Evolutionary conservation across 2,888 invertebrate species (phyloP).

Genomic region (Mimumesa dahlbomi): DNA sequence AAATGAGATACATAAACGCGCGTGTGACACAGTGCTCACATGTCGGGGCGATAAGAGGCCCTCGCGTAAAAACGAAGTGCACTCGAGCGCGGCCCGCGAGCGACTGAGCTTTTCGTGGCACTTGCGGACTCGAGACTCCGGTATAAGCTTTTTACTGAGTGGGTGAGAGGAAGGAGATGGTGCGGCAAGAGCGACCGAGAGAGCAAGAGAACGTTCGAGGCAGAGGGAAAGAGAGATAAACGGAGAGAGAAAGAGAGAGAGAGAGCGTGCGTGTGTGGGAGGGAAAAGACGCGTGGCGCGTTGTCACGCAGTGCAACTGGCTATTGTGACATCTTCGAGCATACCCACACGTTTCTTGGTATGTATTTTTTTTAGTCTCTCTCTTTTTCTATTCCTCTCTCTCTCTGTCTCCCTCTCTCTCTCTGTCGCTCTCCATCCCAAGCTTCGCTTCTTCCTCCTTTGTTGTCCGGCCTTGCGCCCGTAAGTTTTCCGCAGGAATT

Average conservation of each 20-base stretch:
- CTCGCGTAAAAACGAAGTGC: constrained; percentile 48
- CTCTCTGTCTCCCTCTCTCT: background rate
- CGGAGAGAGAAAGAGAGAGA: constrained; percentile 37
- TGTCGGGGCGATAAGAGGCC: constrained; percentile 36
- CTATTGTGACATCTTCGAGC: constrained; percentile 73
- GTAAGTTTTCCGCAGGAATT: background rate
- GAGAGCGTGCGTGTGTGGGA: constrained; percentile 61
- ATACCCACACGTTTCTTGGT: constrained; percentile 49
- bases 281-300: constrained; percentile 73
- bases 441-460: background rate
- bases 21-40: constrained; percentile 31
- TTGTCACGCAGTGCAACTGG: constrained; percentile 72
- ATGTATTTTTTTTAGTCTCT: constrained; percentile 21
- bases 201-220: constrained; percentile 39
- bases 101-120: constrained; percentile 71
- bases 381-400: background rate
- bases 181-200: constrained; percentile 35
- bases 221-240: constrained; percentile 1
- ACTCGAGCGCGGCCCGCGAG: constrained; percentile 62
- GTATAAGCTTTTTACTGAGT: constrained; percentile 65
- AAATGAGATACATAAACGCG: background rate
- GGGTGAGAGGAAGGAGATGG: constrained; percentile 54
- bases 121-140: constrained; percentile 48
- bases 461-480: background rate
- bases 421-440: too few relatives aligned